A percentile compares a stretch with the other conserved stretches of the same genome.
Evolutionary conservation across 2,888 invertebrate genomes (phyloP).

Genomic region (Trachelus tabidus): DNA sequence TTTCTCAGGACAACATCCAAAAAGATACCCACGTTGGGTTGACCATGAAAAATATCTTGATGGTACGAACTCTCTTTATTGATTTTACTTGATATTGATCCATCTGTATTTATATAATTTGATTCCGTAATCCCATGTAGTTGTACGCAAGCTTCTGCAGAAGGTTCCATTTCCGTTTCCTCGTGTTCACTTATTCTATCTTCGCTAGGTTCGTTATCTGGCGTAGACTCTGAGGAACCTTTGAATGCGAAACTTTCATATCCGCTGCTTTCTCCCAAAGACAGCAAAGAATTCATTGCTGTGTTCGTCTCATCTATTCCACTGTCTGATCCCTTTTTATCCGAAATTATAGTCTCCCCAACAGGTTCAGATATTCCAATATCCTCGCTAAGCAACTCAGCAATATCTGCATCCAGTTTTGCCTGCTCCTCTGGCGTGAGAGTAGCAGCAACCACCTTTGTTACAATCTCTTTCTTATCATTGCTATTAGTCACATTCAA

Average conservation of each 20-base stretch:
- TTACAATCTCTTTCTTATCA: neutral
- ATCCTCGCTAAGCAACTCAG: constrained; percentile 57
- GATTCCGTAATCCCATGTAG: constrained; percentile 24
- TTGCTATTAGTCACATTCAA: constrained; percentile 3
- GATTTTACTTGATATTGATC: constrained; percentile 24
- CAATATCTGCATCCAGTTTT: constrained; percentile 59
- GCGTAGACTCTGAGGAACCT: constrained; percentile 67
- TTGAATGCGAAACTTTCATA: constrained; percentile 76
- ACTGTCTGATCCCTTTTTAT: constrained; percentile 37
- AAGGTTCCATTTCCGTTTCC: constrained; percentile 26
- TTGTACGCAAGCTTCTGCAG: constrained; percentile 33
- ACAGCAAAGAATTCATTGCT: constrained; percentile 73
- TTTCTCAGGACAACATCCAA: constrained; percentile 84
- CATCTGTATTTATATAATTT: constrained; percentile 11
- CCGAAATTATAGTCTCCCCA: constrained; percentile 14
- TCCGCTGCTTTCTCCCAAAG: constrained; percentile 81
- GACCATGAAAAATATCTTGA: constrained; percentile 54
- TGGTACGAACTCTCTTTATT: constrained; percentile 30
- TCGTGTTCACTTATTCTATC: constrained; percentile 47
- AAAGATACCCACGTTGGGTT: constrained; percentile 70
- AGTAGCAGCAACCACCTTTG: constrained; percentile 4
- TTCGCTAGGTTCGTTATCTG: constrained; percentile 58
- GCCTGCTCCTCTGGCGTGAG: constrained; percentile 49
- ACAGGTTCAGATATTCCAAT: constrained; percentile 26
- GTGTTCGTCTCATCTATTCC: constrained; percentile 50